Conservation (phyloP, 2,113 vertebrate genomes). For the Grammomys dolichurus region DNA sequence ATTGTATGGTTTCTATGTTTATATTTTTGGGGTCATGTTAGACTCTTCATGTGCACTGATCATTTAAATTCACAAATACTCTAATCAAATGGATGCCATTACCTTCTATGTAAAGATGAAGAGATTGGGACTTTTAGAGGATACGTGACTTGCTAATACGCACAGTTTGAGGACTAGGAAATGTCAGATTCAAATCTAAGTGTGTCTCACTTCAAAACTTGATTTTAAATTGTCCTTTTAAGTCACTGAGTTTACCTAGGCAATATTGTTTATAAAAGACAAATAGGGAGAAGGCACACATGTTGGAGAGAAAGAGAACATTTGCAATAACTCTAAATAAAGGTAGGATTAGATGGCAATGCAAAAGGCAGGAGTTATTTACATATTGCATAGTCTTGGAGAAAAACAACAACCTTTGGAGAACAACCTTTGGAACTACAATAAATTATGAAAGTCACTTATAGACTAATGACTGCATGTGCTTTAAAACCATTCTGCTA, state of each 20-base stretch:
- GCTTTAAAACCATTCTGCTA: slow-evolving; percentile 42
- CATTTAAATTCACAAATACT: slow-evolving; percentile 32
- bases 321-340: not conserved
- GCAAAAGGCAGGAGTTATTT: not conserved
- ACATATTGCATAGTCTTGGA: not conserved
- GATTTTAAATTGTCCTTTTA: not conserved
- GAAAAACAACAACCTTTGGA: not conserved
- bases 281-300: not conserved
- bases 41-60: not conserved
- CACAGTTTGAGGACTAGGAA: not conserved
- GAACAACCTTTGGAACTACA: slow-evolving; percentile 28
- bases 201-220: slow-evolving; percentile 19
- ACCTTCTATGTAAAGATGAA: slow-evolving; percentile 25
- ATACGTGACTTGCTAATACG: not conserved
- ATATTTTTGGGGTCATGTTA: not conserved
- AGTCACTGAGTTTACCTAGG: not conserved
- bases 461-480: not conserved
- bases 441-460: not conserved
- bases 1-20: not conserved
- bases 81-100: not conserved
- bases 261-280: not conserved
- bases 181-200: not conserved
- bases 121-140: not conserved
- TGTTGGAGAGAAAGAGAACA: not conserved
- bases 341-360: not conserved